These are phyloP conservation scores for Steinernema carpocapsae DNA, from an alignment of 2,888 invertebrate genomes.

Conservation along the genomic window DNA sequence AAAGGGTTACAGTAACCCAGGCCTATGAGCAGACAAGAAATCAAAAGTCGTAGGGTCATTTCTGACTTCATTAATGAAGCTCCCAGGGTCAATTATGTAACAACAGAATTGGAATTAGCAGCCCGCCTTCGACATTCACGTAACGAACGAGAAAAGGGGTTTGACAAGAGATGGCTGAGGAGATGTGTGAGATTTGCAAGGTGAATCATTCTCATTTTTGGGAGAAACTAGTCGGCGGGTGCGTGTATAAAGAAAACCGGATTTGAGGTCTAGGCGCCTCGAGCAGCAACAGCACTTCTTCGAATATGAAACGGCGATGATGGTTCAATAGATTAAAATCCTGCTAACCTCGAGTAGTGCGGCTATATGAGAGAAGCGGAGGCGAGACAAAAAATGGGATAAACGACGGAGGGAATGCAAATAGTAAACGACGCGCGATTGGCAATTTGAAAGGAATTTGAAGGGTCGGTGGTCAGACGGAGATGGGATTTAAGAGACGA, in stretches of 20 bases:
- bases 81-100: constrained; percentile 18
- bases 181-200: background rate
- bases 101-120: background rate
- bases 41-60: background rate
- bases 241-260: constrained; percentile 13
- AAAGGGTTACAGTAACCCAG: constrained; percentile 16
- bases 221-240: background rate
- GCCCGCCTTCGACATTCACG: background rate
- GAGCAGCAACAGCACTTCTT: too few species aligned
- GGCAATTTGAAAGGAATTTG: too few species aligned
- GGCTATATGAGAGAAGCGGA: too few species aligned
- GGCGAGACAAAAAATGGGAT: too few species aligned
- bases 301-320: too few species aligned
- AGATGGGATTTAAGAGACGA: too few species aligned
- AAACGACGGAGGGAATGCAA: too few species aligned
- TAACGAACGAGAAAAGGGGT: background rate
- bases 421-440: too few species aligned
- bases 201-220: background rate
- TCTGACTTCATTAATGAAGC: background rate
- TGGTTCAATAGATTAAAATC: too few species aligned
- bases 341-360: too few species aligned
- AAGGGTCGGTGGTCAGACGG: too few species aligned
- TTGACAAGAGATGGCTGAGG: background rate
- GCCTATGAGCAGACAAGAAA: background rate
- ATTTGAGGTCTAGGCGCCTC: background rate